Evolutionary conservation across 2,113 vertebrate genomes (phyloP), one percentile per base, ranked within the genome.

Genomic region (Nematolebias whitei): DNA sequence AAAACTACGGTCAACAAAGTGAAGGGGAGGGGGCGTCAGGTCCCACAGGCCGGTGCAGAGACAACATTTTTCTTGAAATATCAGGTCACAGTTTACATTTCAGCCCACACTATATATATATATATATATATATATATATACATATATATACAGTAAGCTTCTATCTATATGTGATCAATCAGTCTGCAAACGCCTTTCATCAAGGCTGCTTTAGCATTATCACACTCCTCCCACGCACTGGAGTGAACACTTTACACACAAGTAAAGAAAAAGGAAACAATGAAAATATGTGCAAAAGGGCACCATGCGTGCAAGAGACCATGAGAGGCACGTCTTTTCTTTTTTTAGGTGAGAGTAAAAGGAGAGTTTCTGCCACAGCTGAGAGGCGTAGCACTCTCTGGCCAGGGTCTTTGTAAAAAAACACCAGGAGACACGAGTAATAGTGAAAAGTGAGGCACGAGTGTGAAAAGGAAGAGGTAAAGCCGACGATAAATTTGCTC

Each of bases 391-490:
- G 54, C 49, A 59, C 3, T 60, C 3, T 60, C 19, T 20, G 26
- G 35, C 40, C 55, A 4, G 22, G 1, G 10, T 1, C 39, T 44
- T 43, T 45, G 24, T 51, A 50, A 48, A 57, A 29, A 35, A 47
- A 14, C 44, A 26, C 57, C 39, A 48, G 64, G 68, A 59, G 19
- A 20, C 39, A 51, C 0, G 0, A 4, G 53, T 26, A 44, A 43
- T 49, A 45, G 12, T 59, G 38, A 75, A 62, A 70, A 53, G 18
- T 26, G 75, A 26, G 16, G 55, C 4, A 32, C 1, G 50, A 18
- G 73, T 75, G 86, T 83, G 78, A 84, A 71, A 82, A 81, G 65
- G 60, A 74, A 83, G 75, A 73, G 61, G 15, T 29, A n/a, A n/a
- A n/a, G 58, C 53, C 32, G 38, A 44, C 2, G 20, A 58, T 13